Conservation (phyloP, 2,113 vertebrate species). For the zebrafish (Danio rerio) region DNA sequence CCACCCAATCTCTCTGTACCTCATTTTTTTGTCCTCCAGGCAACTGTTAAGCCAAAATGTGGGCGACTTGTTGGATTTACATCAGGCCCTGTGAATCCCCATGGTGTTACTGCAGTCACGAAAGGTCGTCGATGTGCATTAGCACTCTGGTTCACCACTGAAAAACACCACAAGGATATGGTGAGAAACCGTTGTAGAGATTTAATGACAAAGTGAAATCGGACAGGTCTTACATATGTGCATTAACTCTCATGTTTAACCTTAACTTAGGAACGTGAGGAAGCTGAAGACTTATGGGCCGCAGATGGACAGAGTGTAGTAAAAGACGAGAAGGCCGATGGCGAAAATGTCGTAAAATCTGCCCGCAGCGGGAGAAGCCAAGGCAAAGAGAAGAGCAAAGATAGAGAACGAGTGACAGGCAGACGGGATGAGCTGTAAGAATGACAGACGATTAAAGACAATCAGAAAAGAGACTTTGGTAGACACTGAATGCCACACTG, state of each 20-base stretch:
- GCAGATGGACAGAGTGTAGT: constrained; percentile 65
- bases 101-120: constrained; percentile 89
- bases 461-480: constrained; percentile 11
- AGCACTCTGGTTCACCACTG: constrained; percentile 93
- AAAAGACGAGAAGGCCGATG: constrained; percentile 60
- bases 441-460: constrained; percentile 14
- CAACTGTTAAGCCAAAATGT: constrained; percentile 86
- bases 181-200: constrained; percentile 69
- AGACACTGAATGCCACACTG: not conserved
- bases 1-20: too few species aligned
- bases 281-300: constrained; percentile 75
- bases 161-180: constrained; percentile 88
- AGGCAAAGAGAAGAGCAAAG: constrained; percentile 64
- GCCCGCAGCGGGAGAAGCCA: constrained; percentile 72
- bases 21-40: constrained; percentile 70
- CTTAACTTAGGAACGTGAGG: constrained; percentile 74
- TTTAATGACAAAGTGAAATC: not conserved
- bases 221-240: not conserved
- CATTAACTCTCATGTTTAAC: not conserved
- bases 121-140: constrained; percentile 85
- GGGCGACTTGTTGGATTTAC: constrained; percentile 93
- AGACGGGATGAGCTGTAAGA: constrained; percentile 76
- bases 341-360: constrained; percentile 37
- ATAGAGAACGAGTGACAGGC: constrained; percentile 66
- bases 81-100: constrained; percentile 91